phyloP scores from a whole-genome alignment of 2,888 invertebrate genomes.

The Thecocarcelia acutangulata region DNA sequence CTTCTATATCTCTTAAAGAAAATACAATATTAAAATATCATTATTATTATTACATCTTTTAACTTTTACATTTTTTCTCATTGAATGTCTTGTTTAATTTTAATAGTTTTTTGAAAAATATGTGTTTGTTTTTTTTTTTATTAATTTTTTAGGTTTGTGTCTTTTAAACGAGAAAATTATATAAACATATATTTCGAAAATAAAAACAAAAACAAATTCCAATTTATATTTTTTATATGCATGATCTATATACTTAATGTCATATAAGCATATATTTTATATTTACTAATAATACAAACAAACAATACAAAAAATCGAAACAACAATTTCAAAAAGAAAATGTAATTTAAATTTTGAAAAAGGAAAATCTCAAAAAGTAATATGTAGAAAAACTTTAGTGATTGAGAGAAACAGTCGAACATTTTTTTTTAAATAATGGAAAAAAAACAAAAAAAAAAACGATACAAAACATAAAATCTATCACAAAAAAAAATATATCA shows the following conservation, averaged over 20 bases:
- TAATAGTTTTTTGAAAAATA: slow-evolving; percentile 28
- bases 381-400: slow-evolving; percentile 24
- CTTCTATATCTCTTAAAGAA: slow-evolving; percentile 1
- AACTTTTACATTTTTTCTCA: slow-evolving; percentile 37
- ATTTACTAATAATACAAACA: slow-evolving; percentile 63
- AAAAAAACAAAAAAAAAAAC: slow-evolving; percentile 17
- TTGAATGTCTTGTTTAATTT: slow-evolving; percentile 48
- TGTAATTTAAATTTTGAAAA: slow-evolving; percentile 32
- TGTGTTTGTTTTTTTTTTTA: slow-evolving; percentile 25
- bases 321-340: slow-evolving; percentile 33
- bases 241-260: slow-evolving; percentile 68
- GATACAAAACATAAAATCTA: slow-evolving; percentile 19
- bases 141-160: slow-evolving; percentile 54
- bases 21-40: slow-evolving; percentile 13
- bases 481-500: slow-evolving; percentile 30
- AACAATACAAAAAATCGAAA: slow-evolving; percentile 34
- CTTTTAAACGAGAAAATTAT: slow-evolving; percentile 41
- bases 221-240: slow-evolving; percentile 68
- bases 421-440: not conserved
- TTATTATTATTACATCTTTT: slow-evolving; percentile 23
- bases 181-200: slow-evolving; percentile 53
- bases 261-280: slow-evolving; percentile 68
- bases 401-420: not conserved
- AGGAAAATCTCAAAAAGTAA: slow-evolving; percentile 34
- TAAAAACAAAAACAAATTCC: slow-evolving; percentile 60